phyloP scores from a whole-genome alignment of 2,113 vertebrate genomes.

The Ranitomeya variabilis region DNA sequence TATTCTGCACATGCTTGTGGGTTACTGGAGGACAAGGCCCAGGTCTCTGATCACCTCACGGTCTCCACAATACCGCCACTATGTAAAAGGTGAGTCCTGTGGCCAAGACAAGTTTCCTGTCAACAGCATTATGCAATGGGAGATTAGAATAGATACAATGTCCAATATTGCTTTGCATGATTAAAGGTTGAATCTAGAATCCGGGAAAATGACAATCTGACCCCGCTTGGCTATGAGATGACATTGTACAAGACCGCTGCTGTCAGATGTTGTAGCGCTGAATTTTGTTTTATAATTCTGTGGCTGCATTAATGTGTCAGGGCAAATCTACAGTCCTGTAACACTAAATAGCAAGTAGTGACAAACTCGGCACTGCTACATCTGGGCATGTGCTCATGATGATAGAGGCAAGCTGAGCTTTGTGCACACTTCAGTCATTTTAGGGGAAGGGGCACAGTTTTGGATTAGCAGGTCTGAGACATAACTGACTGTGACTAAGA shows the following conservation, averaged over 20 bases:
- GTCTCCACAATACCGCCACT: not conserved
- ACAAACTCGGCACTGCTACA: no score
- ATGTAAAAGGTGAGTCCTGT: conserved; percentile 20
- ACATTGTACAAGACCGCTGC: not conserved
- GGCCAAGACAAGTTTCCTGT: not conserved
- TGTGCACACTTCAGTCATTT: no score
- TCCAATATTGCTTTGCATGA: not conserved
- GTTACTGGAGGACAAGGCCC: not conserved
- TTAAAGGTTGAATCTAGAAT: conserved; percentile 5
- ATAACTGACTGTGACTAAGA: no score
- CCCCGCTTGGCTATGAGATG: not conserved
- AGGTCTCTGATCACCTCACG: not conserved
- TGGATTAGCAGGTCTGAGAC: no score
- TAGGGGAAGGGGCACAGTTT: no score
- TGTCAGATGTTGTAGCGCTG: not conserved
- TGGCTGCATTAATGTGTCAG: not conserved
- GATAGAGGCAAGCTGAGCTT: no score
- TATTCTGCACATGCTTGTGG: not conserved
- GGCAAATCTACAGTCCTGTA: no score
- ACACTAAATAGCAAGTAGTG: no score
- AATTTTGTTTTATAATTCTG: not conserved
- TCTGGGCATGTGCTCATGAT: no score
- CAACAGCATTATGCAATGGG: not conserved
- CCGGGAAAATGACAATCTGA: not conserved
- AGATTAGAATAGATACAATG: not conserved